phyloP scores from a whole-genome alignment of 1,140 invertebrate genomes.

The Cepaea nemoralis region DNA sequence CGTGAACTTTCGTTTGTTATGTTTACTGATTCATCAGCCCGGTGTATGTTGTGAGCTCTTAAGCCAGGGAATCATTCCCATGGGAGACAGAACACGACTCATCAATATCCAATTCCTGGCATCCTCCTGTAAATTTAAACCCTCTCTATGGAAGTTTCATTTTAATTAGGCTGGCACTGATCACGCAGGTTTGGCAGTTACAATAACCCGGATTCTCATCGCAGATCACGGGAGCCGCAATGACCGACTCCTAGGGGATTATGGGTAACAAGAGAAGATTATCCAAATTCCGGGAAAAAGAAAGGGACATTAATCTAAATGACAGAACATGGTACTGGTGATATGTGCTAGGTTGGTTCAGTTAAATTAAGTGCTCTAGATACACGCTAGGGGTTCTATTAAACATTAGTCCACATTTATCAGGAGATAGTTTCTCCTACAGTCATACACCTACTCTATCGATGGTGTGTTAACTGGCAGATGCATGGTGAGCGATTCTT shows the following conservation, averaged over 20 bases:
- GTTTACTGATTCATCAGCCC: too few relatives aligned
- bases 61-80: neutral
- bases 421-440: too few relatives aligned
- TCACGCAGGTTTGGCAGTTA: neutral
- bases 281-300: neutral
- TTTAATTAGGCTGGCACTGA: neutral
- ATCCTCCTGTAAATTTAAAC: neutral
- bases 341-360: too few relatives aligned
- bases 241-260: neutral
- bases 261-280: neutral
- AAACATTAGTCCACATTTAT: too few relatives aligned
- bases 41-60: too few relatives aligned
- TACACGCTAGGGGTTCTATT: too few relatives aligned
- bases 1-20: too few relatives aligned
- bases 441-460: too few relatives aligned
- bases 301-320: neutral
- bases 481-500: too few relatives aligned
- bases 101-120: neutral
- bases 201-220: neutral
- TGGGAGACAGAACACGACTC: neutral
- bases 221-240: neutral
- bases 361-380: too few relatives aligned
- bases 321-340: neutral
- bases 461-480: too few relatives aligned
- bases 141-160: neutral